Evolutionary conservation across 1,140 invertebrate species (phyloP), one percentile per base, ranked within the genome.

Genomic region (Dreissena rostriformis): DNA sequence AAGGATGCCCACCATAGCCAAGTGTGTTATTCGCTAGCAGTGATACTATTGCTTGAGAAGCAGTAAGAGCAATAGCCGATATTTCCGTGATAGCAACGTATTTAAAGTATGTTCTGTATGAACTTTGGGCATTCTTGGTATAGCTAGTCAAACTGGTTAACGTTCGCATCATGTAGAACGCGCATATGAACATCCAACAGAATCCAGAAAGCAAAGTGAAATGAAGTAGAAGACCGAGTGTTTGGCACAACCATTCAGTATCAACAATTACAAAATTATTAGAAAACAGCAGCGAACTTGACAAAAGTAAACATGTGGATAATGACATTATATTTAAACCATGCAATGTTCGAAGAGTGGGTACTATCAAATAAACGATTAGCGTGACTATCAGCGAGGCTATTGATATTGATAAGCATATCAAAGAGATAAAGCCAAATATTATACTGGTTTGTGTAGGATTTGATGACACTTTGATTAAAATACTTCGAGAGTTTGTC

Each of bases 161-260:
- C 61, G 66, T 70, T 6, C 53, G 68, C 17, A 82, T 65, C 68
- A 73, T 82, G 39, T 82, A 70, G 28, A 57, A 82, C 19, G 79
- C 73, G 24, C 79, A 82, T 57, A 82, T 65, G 24, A 72, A 72
- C 79, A 82, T 82, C 79, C 79, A 82, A 26, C 72, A 65, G n/a
- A 71, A n/a, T 11, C 49, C 70, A 19, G 66, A 15, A 22, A 82
- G 28, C 79, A 68, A 82, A 15, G n/a, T 7, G 15, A 39, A 82
- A 65, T 82, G 79, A 10, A 70, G 19, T 17, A 82, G 49, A 17
- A 82, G 2, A 49, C 79, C 79, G 0, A 82, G 24, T 1, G 53
- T 51, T 17, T 39, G 2, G 29, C 79, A 82, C 28, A n/a, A 52
- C 7, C 14, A 22, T 5, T 68, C 72, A 55, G 63, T 63, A 14